These are phyloP conservation scores for Mesopsocus fuscifrons DNA, from an alignment of 2,888 invertebrate genomes.

Conservation along the genomic window DNA sequence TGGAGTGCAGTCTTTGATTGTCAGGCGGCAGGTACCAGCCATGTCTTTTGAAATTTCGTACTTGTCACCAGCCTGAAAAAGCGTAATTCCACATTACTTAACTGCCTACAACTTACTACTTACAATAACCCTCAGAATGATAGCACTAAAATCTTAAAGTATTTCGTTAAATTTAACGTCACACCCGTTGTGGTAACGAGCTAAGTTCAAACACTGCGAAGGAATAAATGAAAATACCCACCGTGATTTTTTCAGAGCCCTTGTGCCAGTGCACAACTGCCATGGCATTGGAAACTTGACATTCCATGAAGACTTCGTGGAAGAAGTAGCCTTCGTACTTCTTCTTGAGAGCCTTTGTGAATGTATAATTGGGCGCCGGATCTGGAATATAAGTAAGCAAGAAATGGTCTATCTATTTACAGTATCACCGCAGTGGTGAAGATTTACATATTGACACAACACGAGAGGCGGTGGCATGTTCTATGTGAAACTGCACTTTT, in stretches of 20 bases:
- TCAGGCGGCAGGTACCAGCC: conserved; percentile 72
- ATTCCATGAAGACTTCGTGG: conserved; percentile 82
- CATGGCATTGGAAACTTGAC: conserved; percentile 81
- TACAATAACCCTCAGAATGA: too few species aligned
- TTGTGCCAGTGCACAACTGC: conserved; percentile 91
- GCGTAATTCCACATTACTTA: not conserved
- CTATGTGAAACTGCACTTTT: too few species aligned
- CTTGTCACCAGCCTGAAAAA: conserved; percentile 40
- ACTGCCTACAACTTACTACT: conserved; percentile 5
- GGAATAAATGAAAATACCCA: too few species aligned
- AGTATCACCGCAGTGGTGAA: too few species aligned
- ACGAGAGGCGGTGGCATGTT: too few species aligned
- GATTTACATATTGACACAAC: too few species aligned
- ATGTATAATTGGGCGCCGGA: conserved; percentile 85
- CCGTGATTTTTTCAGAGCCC: conserved; percentile 49
- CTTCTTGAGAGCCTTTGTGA: conserved; percentile 78
- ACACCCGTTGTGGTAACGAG: too few species aligned
- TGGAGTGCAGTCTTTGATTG: conserved; percentile 60
- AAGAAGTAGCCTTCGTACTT: conserved; percentile 74
- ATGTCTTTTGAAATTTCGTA: conserved; percentile 84
- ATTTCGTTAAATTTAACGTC: too few species aligned
- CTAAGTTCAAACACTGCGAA: too few species aligned
- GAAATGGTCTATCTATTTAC: not conserved
- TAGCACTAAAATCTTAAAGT: too few species aligned
- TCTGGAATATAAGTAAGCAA: conserved; percentile 33